These are phyloP conservation scores for Proteles cristata DNA, from an alignment of 2,113 vertebrate species.

Conservation along the genomic window DNA sequence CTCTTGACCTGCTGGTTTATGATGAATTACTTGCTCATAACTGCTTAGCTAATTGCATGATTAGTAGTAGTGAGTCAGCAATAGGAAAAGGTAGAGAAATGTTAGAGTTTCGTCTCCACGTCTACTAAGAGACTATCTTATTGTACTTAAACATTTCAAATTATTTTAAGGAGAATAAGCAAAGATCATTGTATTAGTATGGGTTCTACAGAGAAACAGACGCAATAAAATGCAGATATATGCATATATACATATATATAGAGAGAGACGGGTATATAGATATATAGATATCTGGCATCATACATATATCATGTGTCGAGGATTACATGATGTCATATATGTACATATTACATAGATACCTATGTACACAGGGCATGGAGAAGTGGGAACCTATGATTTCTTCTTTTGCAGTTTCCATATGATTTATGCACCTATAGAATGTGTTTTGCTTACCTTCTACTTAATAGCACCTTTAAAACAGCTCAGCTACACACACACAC, in stretches of 20 bases:
- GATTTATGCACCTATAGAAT: too few species aligned
- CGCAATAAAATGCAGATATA: not conserved
- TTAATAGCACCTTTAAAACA: not conserved
- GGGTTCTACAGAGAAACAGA: not conserved
- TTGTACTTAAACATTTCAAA: not conserved
- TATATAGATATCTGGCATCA: not conserved
- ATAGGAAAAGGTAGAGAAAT: not conserved
- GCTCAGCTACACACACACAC: not conserved
- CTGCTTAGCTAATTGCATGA: too few species aligned
- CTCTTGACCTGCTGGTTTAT: not conserved
- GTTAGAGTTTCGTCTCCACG: not conserved
- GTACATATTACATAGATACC: too few species aligned
- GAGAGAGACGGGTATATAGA: not conserved
- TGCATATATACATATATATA: not conserved
- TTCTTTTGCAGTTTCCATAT: not conserved
- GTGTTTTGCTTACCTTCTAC: not conserved
- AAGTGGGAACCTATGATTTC: too few species aligned
- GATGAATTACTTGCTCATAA: not conserved
- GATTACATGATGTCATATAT: not conserved
- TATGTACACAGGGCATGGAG: not conserved
- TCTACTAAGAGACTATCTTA: not conserved
- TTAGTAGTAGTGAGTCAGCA: not conserved
- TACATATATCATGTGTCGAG: fast-evolving
- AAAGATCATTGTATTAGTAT: not conserved
- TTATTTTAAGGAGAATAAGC: too few species aligned